Evolutionary conservation across 2,888 invertebrate genomes (phyloP).

Genomic region (Thyatira batis): DNA sequence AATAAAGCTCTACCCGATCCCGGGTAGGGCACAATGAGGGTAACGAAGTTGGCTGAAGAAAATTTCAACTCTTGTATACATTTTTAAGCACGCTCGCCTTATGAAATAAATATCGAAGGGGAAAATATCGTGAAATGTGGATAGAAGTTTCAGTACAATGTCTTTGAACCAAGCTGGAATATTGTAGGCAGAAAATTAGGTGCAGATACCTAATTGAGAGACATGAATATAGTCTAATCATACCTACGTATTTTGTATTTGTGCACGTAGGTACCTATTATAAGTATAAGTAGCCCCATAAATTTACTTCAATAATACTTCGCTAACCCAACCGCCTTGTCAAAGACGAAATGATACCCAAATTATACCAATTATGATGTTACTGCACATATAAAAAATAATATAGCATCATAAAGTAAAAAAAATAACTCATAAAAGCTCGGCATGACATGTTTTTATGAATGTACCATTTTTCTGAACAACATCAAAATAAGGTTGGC

Average conservation of each 20-base stretch:
- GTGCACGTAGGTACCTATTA: too few species aligned
- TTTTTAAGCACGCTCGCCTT: background rate
- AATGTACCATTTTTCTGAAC: conserved; percentile 20
- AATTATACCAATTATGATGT: background rate
- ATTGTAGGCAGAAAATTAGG: background rate
- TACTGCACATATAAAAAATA: background rate
- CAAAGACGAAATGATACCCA: background rate
- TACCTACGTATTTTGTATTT: too few species aligned
- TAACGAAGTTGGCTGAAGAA: background rate
- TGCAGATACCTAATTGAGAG: background rate
- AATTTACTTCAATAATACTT: too few species aligned
- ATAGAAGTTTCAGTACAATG: background rate
- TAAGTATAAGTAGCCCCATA: too few species aligned
- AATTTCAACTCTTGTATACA: background rate
- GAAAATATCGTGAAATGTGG: background rate
- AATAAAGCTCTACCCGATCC: background rate
- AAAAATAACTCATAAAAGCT: conserved; percentile 26
- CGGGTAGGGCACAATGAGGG: background rate
- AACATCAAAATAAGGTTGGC: background rate
- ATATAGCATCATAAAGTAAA: conserved; percentile 6
- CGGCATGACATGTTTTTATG: conserved; percentile 32
- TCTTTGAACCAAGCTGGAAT: background rate
- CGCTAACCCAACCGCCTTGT: too few species aligned
- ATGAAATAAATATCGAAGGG: background rate
- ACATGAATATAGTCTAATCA: too few species aligned